phyloP scores from a whole-genome alignment of 2,113 vertebrate species.

The Dasyurus viverrinus region DNA sequence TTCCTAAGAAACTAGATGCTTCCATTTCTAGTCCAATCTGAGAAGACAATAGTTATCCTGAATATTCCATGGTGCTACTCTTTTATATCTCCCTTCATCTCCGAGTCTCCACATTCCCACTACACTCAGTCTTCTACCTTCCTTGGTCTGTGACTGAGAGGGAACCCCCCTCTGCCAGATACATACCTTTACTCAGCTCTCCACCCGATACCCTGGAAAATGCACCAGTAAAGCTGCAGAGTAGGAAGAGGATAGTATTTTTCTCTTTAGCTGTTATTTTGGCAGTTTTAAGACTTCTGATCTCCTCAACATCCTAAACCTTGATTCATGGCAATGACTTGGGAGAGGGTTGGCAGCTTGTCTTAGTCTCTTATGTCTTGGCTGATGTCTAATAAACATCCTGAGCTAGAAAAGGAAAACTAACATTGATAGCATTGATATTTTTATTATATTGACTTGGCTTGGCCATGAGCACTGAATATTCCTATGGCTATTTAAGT shows the following conservation, averaged over 20 bases:
- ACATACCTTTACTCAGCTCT: neutral
- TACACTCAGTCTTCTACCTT: neutral
- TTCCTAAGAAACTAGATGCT: conserved; percentile 12
- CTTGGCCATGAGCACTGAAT: neutral
- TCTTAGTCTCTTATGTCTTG: neutral
- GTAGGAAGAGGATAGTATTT: conserved; percentile 11
- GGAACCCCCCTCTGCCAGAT: neutral
- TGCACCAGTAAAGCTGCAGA: neutral
- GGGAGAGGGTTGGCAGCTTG: conserved; percentile 6
- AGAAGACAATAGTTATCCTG: neutral
- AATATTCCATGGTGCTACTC: neutral
- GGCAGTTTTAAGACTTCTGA: conserved; percentile 34
- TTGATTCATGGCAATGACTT: neutral
- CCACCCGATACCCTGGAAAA: neutral
- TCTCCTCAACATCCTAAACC: neutral
- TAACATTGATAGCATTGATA: neutral
- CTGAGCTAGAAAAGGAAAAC: neutral
- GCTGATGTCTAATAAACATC: neutral
- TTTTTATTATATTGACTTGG: neutral
- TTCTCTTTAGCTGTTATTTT: conserved; percentile 6
- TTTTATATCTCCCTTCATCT: neutral
- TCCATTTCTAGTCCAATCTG: neutral
- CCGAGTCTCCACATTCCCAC: neutral
- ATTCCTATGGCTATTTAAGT: neutral
- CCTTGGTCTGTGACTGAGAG: conserved; percentile 28